Evolutionary conservation across 2,888 invertebrate genomes (phyloP).

Genomic region (Diarsia rubi): DNA sequence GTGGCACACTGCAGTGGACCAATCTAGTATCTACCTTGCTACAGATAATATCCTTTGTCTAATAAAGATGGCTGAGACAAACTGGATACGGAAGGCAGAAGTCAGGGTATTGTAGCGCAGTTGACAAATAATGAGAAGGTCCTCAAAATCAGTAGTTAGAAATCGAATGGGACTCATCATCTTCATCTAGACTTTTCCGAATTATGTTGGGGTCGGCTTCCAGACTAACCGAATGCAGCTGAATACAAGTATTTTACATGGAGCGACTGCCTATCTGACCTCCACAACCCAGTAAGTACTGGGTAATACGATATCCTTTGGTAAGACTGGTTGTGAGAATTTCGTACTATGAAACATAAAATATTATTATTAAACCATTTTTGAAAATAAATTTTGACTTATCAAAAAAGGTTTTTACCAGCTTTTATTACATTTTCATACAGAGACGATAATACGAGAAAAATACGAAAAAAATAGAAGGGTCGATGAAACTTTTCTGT

Average conservation of each 20-base stretch:
- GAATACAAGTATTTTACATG: background rate
- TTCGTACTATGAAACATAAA: background rate
- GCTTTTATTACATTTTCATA: background rate
- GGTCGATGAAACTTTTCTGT: background rate
- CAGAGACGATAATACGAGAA: background rate
- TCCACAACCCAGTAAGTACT: background rate
- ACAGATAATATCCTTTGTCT: slow-evolving; percentile 18
- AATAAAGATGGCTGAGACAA: background rate
- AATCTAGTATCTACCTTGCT: slow-evolving; percentile 2
- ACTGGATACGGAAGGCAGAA: background rate
- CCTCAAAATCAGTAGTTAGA: background rate
- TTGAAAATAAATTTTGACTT: background rate
- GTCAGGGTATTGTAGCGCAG: background rate
- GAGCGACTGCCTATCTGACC: background rate
- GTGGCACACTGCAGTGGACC: slow-evolving; percentile 29
- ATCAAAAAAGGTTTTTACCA: background rate
- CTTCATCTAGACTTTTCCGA: no score
- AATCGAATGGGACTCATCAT: background rate
- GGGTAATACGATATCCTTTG: background rate
- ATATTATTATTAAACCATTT: background rate
- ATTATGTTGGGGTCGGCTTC: background rate
- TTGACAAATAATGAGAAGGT: background rate
- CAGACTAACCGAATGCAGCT: background rate
- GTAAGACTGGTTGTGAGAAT: background rate
- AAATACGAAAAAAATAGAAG: background rate